Evolutionary conservation across 2,888 invertebrate genomes (phyloP).

Genomic region (Prosapia bicincta): DNA sequence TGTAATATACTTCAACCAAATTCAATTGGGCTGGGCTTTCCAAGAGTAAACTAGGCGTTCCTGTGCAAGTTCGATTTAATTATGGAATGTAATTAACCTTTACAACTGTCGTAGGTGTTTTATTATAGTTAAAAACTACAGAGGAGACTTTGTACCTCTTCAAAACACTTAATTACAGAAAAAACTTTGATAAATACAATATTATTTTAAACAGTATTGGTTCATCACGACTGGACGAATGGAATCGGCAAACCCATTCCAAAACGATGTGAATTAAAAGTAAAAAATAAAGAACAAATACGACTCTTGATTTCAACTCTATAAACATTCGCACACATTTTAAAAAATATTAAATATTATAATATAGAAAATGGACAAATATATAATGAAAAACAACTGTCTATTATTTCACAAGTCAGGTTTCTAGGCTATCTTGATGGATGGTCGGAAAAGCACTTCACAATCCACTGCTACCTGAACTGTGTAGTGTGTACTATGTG

Average conservation of each 20-base stretch:
- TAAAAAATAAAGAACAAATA: neutral
- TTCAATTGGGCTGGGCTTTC: neutral
- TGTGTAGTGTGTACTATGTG: too few species aligned
- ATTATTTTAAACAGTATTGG: neutral
- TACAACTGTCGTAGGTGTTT: neutral
- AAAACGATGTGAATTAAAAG: neutral
- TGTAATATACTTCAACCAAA: neutral
- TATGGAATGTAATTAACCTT: neutral
- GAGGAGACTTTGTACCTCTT: neutral
- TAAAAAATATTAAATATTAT: neutral
- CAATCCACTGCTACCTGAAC: neutral
- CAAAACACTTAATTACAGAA: neutral
- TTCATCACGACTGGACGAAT: neutral
- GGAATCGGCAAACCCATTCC: neutral
- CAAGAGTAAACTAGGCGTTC: neutral
- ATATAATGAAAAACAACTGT: neutral
- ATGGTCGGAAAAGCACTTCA: neutral
- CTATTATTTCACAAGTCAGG: neutral
- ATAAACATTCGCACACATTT: neutral
- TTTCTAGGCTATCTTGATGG: slow-evolving; percentile 2
- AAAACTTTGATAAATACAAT: neutral
- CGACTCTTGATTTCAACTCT: neutral
- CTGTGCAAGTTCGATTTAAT: neutral
- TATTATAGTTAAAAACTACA: neutral
- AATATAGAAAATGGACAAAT: neutral